These are phyloP conservation scores for Drosophila bifasciata DNA, from an alignment of 1,140 invertebrate genomes.

Conservation along the genomic window DNA sequence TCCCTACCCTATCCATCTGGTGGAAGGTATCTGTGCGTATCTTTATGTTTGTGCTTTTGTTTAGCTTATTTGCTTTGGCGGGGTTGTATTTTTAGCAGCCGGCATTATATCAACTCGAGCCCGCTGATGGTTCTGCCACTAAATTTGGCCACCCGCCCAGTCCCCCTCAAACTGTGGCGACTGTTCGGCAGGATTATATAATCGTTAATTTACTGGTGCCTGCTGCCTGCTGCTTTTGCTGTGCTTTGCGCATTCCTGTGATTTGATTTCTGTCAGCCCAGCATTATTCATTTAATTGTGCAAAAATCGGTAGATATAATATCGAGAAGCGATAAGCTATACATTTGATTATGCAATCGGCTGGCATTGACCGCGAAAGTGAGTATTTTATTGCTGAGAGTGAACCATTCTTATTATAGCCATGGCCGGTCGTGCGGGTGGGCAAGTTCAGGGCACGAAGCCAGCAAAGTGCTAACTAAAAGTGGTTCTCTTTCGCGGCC, in stretches of 20 bases:
- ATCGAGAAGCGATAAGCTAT: conserved; percentile 23
- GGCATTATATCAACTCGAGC: conserved; percentile 67
- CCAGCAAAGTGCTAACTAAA: conserved; percentile 32
- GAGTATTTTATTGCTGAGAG: conserved; percentile 15
- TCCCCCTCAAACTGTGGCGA: conserved; percentile 50
- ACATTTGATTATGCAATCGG: conserved; percentile 58
- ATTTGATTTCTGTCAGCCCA: conserved; percentile 25
- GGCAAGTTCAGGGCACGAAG: conserved; percentile 58
- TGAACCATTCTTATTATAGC: conserved; percentile 31
- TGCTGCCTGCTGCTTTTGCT: no score
- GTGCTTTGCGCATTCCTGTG: conserved; percentile 23
- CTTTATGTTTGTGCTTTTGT: conserved; percentile 28
- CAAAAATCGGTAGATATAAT: conserved; percentile 33
- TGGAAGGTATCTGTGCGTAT: conserved; percentile 5
- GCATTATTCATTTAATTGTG: conserved; percentile 5
- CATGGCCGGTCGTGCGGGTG: neutral
- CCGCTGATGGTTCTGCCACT: conserved; percentile 21
- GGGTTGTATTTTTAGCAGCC: conserved; percentile 74
- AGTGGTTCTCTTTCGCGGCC: conserved; percentile 13
- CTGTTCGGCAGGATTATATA: conserved; percentile 44
- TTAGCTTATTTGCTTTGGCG: conserved; percentile 61
- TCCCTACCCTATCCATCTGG: conserved; percentile 16
- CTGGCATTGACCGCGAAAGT: conserved; percentile 67
- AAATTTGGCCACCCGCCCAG: conserved; percentile 58
- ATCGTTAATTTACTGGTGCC: conserved; percentile 4